Evolutionary conservation across 2,797 vertebrate species (phyloP).

Genomic region (Mormyrus hasselquistii): DNA sequence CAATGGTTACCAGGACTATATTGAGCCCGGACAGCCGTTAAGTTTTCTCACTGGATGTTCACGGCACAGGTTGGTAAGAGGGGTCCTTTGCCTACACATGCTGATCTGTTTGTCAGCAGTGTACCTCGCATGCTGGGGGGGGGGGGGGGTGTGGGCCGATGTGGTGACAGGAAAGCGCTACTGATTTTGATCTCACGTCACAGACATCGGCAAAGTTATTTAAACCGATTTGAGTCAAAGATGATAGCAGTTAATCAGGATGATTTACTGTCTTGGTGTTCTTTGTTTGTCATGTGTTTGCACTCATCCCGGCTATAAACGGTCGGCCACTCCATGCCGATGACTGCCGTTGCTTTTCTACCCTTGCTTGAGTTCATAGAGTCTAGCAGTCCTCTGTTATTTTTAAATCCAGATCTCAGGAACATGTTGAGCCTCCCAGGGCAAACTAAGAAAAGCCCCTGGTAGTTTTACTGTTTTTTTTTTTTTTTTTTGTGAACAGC

Average conservation of each 20-base stretch:
- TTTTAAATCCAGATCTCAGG: not conserved
- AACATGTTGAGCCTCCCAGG: not conserved
- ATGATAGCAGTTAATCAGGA: not conserved
- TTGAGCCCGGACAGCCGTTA: not conserved
- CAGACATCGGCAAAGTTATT: not conserved
- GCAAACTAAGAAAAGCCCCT: not conserved
- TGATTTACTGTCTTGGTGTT: not conserved
- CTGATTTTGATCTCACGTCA: not conserved
- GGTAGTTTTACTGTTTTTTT: not conserved
- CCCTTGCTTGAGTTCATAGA: not conserved
- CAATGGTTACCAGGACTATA: not conserved
- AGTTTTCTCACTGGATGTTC: constrained; percentile 1
- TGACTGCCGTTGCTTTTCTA: not conserved
- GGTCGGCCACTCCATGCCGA: not conserved
- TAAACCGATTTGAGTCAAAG: not conserved
- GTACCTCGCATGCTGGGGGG: not conserved
- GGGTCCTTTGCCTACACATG: not conserved
- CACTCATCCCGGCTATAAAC: not conserved
- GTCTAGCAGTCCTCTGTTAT: not conserved
- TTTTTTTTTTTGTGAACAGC: not conserved
- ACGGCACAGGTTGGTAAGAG: constrained; percentile 1
- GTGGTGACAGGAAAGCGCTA: constrained; percentile 1
- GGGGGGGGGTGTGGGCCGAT: not conserved
- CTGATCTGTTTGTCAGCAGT: not conserved
- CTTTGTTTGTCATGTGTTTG: not conserved